Evolutionary conservation across 2,797 vertebrate genomes (phyloP).

Genomic region (Myotis myotis): DNA sequence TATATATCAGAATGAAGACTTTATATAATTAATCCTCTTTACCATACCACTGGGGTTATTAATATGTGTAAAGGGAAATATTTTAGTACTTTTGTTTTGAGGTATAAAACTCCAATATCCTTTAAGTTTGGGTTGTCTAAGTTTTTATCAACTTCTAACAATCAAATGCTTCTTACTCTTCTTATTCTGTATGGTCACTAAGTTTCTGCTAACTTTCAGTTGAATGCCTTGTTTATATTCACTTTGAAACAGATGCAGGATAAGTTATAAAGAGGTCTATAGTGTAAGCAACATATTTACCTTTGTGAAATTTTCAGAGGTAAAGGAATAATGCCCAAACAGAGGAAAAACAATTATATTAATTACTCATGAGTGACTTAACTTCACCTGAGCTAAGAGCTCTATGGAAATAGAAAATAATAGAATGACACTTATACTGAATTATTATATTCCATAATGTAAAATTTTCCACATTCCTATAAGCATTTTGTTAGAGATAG

Average conservation of each 20-base stretch:
- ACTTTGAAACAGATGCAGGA: conserved; percentile 21
- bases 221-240: not conserved
- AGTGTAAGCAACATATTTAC: not conserved
- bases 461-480: not conserved
- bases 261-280: not conserved
- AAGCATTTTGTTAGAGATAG: not conserved
- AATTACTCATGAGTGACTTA: not conserved
- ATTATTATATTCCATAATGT: not conserved
- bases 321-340: not conserved
- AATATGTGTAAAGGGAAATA: not conserved
- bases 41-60: not conserved
- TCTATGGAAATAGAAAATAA: not conserved
- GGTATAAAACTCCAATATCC: not conserved
- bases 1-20: not conserved
- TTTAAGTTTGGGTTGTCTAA: not conserved
- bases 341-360: not conserved
- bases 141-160: not conserved
- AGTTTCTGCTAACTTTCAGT: conserved; percentile 19
- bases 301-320: not conserved
- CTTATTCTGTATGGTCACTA: not conserved
- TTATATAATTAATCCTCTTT: not conserved
- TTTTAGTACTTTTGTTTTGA: conserved; percentile 3
- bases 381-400: not conserved
- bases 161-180: not conserved
- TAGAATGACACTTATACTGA: not conserved